Evolutionary conservation across 2,113 vertebrate species (phyloP).

Genomic region (Triplophysa siluroides): DNA sequence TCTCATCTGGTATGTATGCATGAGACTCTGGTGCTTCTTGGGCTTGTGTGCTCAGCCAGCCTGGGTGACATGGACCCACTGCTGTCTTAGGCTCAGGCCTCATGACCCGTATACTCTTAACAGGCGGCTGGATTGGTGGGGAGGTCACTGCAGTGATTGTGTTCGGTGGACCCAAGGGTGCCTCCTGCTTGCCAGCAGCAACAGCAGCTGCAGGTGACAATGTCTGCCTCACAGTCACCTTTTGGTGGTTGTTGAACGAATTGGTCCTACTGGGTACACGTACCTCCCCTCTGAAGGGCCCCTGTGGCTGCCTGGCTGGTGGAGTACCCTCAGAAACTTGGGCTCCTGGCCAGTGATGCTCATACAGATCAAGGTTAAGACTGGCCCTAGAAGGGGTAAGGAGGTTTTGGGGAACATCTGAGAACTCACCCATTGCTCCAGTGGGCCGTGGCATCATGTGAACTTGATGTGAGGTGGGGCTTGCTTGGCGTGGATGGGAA

Average conservation of each 20-base stretch:
- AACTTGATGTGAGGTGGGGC: slow-evolving; percentile 87
- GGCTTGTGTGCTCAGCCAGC: slow-evolving; percentile 84
- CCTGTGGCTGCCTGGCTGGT: slow-evolving; percentile 76
- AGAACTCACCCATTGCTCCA: slow-evolving; percentile 78
- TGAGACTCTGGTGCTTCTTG: slow-evolving; percentile 79
- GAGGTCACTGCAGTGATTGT: slow-evolving; percentile 92
- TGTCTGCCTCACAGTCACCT: slow-evolving; percentile 77
- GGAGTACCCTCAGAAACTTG: slow-evolving; percentile 80
- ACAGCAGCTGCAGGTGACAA: slow-evolving; percentile 66
- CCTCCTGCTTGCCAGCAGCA: slow-evolving; percentile 76
- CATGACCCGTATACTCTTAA: slow-evolving; percentile 95
- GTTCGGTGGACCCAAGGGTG: slow-evolving; percentile 81
- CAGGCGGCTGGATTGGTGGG: slow-evolving; percentile 92
- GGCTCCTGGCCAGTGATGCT: slow-evolving; percentile 82
- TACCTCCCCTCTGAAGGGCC: slow-evolving; percentile 84
- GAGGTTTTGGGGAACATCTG: slow-evolving; percentile 82
- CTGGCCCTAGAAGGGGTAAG: slow-evolving; percentile 86
- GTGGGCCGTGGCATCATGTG: slow-evolving; percentile 80
- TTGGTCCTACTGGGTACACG: slow-evolving; percentile 87
- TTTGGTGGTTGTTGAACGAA: slow-evolving; percentile 90
- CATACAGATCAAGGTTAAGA: slow-evolving; percentile 91
- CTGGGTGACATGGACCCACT: slow-evolving; percentile 91
- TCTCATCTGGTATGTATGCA: slow-evolving; percentile 72
- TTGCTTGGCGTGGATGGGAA: slow-evolving; percentile 86
- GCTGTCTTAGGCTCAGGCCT: slow-evolving; percentile 96